Percentiles rank a stretch among this genome's conserved stretches.
Evolutionary conservation across 2,113 vertebrate species (phyloP).

Genomic region (Ondatra zibethicus): DNA sequence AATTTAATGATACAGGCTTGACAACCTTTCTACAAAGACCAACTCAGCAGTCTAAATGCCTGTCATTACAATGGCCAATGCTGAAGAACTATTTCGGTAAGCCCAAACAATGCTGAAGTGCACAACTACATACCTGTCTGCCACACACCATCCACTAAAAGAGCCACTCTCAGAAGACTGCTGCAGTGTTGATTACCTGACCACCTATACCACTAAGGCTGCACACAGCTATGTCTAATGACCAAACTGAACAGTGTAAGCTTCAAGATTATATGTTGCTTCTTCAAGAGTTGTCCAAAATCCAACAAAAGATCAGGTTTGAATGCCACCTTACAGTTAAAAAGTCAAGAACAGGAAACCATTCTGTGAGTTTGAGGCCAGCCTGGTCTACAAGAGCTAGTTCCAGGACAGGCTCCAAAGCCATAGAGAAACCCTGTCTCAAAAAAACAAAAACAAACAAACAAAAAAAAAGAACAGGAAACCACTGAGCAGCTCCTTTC

Average conservation of each 20-base stretch:
- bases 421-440: too few relatives aligned
- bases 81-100: not conserved
- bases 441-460: too few relatives aligned
- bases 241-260: not conserved
- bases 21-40: conserved; percentile 34
- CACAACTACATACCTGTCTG: not conserved
- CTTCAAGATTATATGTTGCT: conserved; percentile 46
- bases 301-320: conserved; percentile 55
- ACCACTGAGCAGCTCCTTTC: conserved; percentile 55
- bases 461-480: conserved; percentile 69
- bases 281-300: conserved; percentile 45
- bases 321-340: conserved; percentile 57
- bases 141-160: not conserved
- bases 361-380: too few relatives aligned
- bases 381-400: too few relatives aligned
- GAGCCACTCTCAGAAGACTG: conserved; percentile 24
- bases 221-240: conserved; percentile 33
- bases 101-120: not conserved
- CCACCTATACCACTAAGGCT: conserved; percentile 4
- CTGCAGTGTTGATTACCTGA: conserved; percentile 2
- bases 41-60: not conserved
- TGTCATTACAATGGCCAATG: not conserved
- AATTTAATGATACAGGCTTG: conserved; percentile 17
- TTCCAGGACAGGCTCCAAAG: too few relatives aligned
- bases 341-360: conserved; percentile 66